Percentiles rank a stretch among this genome's conserved stretches.
Conservation (phyloP, 2,113 vertebrate genomes). For the Corythornis vintsioides region DNA sequence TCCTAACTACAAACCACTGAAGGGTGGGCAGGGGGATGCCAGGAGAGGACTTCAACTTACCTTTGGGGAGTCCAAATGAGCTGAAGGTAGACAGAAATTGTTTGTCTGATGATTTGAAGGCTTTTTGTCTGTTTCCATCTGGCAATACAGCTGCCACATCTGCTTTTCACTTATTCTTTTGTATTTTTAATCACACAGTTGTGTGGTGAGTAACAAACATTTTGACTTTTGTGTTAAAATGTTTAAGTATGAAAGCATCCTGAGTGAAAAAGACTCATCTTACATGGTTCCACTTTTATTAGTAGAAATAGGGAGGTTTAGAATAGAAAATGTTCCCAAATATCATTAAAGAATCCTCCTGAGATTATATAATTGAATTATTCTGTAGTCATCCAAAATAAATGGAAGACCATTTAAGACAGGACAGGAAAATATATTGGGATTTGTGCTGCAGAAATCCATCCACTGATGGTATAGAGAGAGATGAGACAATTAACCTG, state of each 20-base stretch:
- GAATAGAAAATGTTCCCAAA: background rate
- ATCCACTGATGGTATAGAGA: background rate
- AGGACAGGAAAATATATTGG: background rate
- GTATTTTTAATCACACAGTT: background rate
- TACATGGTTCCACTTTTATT: background rate
- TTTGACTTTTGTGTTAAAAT: background rate
- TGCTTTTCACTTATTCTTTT: background rate
- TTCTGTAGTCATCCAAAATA: background rate
- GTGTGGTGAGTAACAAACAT: background rate
- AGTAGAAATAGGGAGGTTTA: background rate
- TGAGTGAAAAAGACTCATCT: background rate
- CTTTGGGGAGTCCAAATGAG: background rate
- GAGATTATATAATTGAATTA: background rate
- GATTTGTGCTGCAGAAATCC: background rate
- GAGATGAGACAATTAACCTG: background rate
- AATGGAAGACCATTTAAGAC: constrained; percentile 1
- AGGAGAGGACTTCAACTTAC: background rate
- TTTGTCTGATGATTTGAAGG: background rate
- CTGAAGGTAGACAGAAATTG: background rate
- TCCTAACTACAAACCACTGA: background rate
- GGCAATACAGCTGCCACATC: background rate
- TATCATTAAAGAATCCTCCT: background rate
- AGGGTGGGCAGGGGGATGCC: background rate
- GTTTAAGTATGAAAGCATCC: background rate
- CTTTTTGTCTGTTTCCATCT: background rate